Evolutionary conservation across 2,888 invertebrate genomes (phyloP).

Genomic region (Aphidoletes aphidimyza): DNA sequence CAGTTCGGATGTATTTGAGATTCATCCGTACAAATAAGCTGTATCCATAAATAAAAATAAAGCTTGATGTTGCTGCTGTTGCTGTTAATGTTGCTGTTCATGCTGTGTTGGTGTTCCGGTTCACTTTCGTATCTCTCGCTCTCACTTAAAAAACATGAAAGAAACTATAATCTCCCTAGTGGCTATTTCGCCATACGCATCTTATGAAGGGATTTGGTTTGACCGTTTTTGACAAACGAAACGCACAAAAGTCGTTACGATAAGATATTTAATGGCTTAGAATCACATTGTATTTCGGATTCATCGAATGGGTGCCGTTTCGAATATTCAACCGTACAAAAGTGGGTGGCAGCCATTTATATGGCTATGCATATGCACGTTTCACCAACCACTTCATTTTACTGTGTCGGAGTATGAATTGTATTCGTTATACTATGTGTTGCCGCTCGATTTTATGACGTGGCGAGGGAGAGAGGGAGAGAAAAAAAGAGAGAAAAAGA

Average conservation of each 20-base stretch:
- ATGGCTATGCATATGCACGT: not conserved
- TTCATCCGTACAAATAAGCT: not conserved
- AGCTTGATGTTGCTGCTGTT: not conserved
- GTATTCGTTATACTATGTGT: not conserved
- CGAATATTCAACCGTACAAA: not conserved
- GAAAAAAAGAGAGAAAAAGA: too few species aligned
- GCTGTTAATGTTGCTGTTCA: too few species aligned
- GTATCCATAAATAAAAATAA: slow-evolving; percentile 18
- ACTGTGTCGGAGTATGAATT: not conserved
- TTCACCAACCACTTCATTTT: not conserved
- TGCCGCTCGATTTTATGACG: not conserved
- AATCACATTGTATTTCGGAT: not conserved
- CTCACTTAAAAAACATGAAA: slow-evolving; percentile 14
- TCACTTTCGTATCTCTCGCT: not conserved
- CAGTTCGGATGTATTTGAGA: too few species aligned
- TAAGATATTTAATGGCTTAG: slow-evolving; percentile 42
- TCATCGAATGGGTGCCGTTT: slow-evolving; percentile 13
- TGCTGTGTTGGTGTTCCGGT: not conserved
- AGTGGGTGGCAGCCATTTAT: slow-evolving; percentile 9
- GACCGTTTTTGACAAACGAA: not conserved
- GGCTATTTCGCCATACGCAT: slow-evolving; percentile 31
- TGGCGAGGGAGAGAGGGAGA: too few species aligned
- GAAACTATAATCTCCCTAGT: slow-evolving; percentile 29
- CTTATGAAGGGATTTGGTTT: slow-evolving; percentile 29
- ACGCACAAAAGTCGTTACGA: slow-evolving; percentile 1